Percentiles rank a stretch among this genome's conserved stretches.
Evolutionary conservation across 2,113 vertebrate genomes (phyloP).

Genomic region (Rostratula benghalensis): DNA sequence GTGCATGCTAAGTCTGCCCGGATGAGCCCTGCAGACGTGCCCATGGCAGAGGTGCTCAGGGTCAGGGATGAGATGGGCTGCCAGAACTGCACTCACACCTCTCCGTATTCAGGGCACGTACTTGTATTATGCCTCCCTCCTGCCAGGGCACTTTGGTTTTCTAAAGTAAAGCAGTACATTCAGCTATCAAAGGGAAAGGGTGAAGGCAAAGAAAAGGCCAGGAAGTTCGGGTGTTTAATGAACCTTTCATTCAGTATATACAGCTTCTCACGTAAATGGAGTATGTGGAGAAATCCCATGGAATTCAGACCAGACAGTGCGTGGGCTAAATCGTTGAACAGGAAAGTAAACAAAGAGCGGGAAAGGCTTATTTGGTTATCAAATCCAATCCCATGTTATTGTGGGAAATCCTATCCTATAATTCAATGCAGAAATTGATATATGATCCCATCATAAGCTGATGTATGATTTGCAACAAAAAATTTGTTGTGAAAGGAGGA

Average conservation of each 20-base stretch:
- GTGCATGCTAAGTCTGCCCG: not conserved
- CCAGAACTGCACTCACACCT: not conserved
- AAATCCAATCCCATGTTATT: not conserved
- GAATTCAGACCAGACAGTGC: not conserved
- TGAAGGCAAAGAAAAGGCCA: slow-evolving; percentile 50
- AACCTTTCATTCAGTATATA: slow-evolving; percentile 7
- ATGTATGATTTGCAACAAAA: not conserved
- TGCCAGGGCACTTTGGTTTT: slow-evolving; percentile 33
- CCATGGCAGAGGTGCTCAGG: not conserved
- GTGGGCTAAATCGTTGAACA: not conserved
- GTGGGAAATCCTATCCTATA: not conserved
- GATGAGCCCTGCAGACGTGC: not conserved
- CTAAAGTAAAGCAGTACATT: slow-evolving; percentile 22
- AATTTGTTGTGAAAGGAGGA: not conserved
- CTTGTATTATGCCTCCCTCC: not conserved
- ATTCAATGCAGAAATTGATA: not conserved
- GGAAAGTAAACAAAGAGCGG: not conserved
- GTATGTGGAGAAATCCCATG: not conserved
- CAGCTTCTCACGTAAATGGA: not conserved
- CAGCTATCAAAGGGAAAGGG: slow-evolving; percentile 33
- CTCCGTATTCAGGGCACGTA: not conserved
- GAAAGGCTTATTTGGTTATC: not conserved
- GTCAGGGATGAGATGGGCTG: not conserved
- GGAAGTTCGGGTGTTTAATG: slow-evolving; percentile 44
- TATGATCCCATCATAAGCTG: not conserved